Conservation (phyloP, 2,888 invertebrate genomes). For the Bimastos eiseni region DNA sequence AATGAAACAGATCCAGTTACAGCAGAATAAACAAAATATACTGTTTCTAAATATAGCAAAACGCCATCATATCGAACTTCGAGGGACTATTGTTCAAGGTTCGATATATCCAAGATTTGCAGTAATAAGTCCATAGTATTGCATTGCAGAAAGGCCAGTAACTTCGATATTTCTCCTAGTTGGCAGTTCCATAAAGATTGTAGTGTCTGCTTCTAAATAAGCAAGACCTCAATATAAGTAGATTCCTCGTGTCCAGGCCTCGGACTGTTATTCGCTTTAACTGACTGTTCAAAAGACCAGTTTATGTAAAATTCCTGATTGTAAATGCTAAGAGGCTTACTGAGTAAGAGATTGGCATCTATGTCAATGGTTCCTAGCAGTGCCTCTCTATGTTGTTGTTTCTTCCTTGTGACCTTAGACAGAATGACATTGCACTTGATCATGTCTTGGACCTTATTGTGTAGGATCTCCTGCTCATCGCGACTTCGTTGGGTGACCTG, state of each 20-base stretch:
- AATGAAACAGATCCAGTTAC: neutral
- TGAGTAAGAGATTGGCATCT: constrained; percentile 52
- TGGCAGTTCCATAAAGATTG: no score
- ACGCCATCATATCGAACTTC: no score
- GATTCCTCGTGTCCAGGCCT: no score
- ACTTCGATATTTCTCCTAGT: no score
- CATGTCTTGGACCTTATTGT: constrained; percentile 52
- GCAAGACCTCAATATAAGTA: no score
- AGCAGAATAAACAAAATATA: no score
- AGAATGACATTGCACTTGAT: constrained; percentile 50
- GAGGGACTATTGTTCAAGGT: neutral
- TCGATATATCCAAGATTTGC: neutral
- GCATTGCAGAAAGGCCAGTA: no score
- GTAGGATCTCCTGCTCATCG: constrained; percentile 49
- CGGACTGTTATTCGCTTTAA: no score
- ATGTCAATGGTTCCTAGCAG: constrained; percentile 56
- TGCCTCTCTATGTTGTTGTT: constrained; percentile 55
- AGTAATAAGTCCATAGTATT: no score
- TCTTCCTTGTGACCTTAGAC: constrained; percentile 48
- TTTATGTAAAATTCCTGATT: neutral
- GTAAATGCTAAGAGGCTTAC: constrained; percentile 36
- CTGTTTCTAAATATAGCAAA: no score
- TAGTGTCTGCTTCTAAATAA: no score
- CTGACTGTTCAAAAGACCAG: no score
- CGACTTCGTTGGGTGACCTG: constrained; percentile 26